Percentiles rank a stretch among this genome's conserved stretches.
These are phyloP conservation scores for Polyploca ridens DNA, from an alignment of 2,888 invertebrate species.

Conservation along the genomic window DNA sequence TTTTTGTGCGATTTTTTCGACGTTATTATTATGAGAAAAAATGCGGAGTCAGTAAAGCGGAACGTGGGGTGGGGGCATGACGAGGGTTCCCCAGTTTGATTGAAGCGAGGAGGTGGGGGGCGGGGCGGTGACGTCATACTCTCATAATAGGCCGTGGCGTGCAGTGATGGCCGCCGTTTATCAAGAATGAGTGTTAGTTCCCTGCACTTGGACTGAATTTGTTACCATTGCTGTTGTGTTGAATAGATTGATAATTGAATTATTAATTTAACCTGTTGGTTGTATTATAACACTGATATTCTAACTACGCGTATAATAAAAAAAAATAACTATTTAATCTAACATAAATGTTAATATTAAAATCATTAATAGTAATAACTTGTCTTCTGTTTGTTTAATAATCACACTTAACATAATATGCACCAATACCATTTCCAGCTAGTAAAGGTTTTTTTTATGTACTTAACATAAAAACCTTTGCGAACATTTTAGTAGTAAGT, in stretches of 20 bases:
- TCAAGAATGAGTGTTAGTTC: constrained; percentile 72
- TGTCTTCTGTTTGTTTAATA: too few relatives aligned
- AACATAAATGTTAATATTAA: too few relatives aligned
- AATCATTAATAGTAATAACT: too few relatives aligned
- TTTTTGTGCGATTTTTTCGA: constrained; percentile 83
- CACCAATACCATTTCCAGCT: too few relatives aligned
- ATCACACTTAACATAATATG: too few relatives aligned
- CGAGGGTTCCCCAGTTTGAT: constrained; percentile 83
- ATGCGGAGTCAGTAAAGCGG: constrained; percentile 83
- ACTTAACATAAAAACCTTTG: too few relatives aligned
- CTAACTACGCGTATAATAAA: background rate
- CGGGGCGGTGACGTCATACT: constrained; percentile 84
- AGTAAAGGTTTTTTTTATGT: too few relatives aligned
- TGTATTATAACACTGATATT: background rate
- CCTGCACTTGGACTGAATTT: constrained; percentile 73
- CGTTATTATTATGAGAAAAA: constrained; percentile 84
- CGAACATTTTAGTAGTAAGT: too few relatives aligned
- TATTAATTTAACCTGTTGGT: constrained; percentile 6
- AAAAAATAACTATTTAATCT: too few relatives aligned
- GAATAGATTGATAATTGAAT: constrained; percentile 20
- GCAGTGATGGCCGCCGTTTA: constrained; percentile 84
- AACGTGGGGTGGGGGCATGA: constrained; percentile 82
- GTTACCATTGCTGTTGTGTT: constrained; percentile 35
- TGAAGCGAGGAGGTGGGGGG: constrained; percentile 81
- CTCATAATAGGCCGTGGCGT: constrained; percentile 83